Evolutionary conservation across 30 jellyfish, hydroid and myxozoan species (phyloP).

Genomic region (Chironex yamaguchii): DNA sequence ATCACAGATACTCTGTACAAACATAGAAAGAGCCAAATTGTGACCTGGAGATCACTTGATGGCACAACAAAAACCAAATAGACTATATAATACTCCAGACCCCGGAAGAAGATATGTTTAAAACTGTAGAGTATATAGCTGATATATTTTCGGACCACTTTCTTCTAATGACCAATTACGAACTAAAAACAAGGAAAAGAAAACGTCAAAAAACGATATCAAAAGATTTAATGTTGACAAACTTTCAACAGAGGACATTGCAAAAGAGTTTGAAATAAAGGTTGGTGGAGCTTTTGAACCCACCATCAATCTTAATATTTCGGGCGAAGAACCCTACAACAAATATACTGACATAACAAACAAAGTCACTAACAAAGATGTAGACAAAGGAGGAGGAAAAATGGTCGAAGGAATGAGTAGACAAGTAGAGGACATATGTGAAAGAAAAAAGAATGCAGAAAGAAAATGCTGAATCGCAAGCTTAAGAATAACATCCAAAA

Average conservation of each 20-base stretch:
- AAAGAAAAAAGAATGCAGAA: not conserved
- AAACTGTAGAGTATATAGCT: too few relatives aligned
- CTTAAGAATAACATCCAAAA: too few relatives aligned
- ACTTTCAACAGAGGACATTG: not conserved
- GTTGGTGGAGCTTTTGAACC: slow-evolving; percentile 23
- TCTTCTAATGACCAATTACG: too few relatives aligned
- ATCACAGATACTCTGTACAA: too few relatives aligned
- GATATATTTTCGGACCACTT: too few relatives aligned
- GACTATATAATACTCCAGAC: too few relatives aligned
- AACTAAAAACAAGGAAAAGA: too few relatives aligned
- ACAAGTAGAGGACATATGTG: not conserved
- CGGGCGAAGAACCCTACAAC: not conserved
- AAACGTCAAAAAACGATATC: not conserved
- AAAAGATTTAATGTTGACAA: not conserved
- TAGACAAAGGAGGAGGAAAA: not conserved
- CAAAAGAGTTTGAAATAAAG: not conserved
- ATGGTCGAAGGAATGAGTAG: not conserved
- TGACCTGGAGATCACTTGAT: too few relatives aligned
- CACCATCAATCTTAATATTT: not conserved
- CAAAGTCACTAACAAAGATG: not conserved
- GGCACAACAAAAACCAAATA: too few relatives aligned
- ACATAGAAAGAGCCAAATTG: too few relatives aligned
- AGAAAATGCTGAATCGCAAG: too few relatives aligned
- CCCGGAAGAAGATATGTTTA: too few relatives aligned
- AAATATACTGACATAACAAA: not conserved